Evolutionary conservation across 2,888 invertebrate genomes (phyloP).

Genomic region (Ryuthela nishihirai): DNA sequence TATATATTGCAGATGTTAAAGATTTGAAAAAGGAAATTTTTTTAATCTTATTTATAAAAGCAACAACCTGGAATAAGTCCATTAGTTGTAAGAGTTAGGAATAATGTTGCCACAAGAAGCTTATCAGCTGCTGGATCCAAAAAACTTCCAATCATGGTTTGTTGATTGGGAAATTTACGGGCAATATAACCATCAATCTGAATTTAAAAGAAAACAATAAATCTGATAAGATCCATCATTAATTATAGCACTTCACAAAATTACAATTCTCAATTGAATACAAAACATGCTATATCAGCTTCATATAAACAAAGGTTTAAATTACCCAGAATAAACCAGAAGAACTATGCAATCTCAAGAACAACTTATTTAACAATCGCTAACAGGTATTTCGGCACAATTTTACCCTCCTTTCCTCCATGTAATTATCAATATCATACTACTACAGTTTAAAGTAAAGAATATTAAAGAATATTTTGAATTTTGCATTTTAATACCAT

Average conservation of each 20-base stretch:
- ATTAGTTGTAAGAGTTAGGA: conserved; percentile 79
- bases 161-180: conserved; percentile 82
- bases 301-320: background rate
- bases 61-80: conserved; percentile 69
- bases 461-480: no score
- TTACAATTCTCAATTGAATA: background rate
- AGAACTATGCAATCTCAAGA: background rate
- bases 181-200: conserved; percentile 96
- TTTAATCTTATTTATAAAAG: background rate
- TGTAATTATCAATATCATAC: no score
- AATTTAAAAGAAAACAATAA: conserved; percentile 45
- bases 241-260: background rate
- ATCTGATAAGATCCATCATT: background rate
- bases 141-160: conserved; percentile 89
- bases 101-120: conserved; percentile 81
- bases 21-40: background rate
- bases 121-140: conserved; percentile 97
- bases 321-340: conserved; percentile 7
- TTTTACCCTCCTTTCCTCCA: no score
- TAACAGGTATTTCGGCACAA: no score
- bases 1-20: no score
- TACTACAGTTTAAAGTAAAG: no score
- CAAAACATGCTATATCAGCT: background rate
- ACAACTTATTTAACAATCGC: no score
- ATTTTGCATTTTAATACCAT: no score